A percentile compares a stretch with the other conserved stretches of the same genome.
phyloP scores from a whole-genome alignment of 2,797 vertebrate species.

The Pampus argenteus region DNA sequence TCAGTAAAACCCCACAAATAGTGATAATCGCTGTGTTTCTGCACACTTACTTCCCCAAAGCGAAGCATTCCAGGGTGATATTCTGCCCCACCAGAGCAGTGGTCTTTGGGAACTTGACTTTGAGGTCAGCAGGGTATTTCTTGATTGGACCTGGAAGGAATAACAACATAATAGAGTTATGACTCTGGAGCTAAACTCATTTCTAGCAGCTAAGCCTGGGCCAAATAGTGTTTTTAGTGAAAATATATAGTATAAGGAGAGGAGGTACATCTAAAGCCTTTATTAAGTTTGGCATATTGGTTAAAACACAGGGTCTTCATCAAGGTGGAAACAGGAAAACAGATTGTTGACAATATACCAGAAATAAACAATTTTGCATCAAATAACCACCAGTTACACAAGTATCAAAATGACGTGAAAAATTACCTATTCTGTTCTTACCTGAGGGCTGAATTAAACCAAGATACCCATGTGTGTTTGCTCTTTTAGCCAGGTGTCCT shows the following conservation, averaged over 20 bases:
- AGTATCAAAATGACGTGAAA: too few relatives aligned
- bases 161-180: conserved; percentile 39
- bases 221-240: too few relatives aligned
- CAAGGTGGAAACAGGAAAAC: too few relatives aligned
- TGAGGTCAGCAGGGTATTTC: conserved; percentile 96
- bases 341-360: too few relatives aligned
- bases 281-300: too few relatives aligned
- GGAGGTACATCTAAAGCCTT: too few relatives aligned
- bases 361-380: too few relatives aligned
- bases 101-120: conserved; percentile 91
- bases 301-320: too few relatives aligned
- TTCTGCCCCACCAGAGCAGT: conserved; percentile 92
- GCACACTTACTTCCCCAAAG: conserved; percentile 95
- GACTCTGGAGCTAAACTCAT: conserved; percentile 7
- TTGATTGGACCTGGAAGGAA: conserved; percentile 85
- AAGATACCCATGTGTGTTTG: neutral
- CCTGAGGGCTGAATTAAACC: conserved; percentile 3
- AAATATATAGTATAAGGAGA: too few relatives aligned
- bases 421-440: neutral
- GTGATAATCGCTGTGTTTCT: neutral
- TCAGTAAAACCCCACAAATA: neutral
- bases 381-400: too few relatives aligned
- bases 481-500: neutral
- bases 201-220: neutral
- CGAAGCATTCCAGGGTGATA: conserved; percentile 96